A percentile compares a stretch with the other conserved stretches of the same genome.
Conservation (phyloP, 1,140 invertebrate genomes). For the Bombus superbus region DNA sequence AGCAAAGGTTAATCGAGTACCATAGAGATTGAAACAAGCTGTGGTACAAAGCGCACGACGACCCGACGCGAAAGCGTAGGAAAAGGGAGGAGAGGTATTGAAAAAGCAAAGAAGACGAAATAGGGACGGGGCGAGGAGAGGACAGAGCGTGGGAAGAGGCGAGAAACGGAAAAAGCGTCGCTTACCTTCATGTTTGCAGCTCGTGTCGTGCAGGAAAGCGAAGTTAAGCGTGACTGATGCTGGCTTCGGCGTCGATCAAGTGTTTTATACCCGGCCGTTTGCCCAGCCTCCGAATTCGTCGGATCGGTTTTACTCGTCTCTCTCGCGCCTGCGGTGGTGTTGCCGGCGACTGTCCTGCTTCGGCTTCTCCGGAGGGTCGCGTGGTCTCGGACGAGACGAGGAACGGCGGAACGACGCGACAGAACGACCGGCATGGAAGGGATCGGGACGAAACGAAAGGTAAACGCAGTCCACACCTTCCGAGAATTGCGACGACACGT, state of each 20-base stretch:
- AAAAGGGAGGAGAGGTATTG: conserved; percentile 47
- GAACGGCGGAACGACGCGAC: not conserved
- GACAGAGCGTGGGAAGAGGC: not conserved
- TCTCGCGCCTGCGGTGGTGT: not conserved
- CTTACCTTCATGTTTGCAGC: conserved; percentile 72
- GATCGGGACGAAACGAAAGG: conserved; percentile 25
- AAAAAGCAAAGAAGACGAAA: not conserved
- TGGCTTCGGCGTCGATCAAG: conserved; percentile 50
- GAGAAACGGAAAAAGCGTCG: not conserved
- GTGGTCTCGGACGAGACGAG: not conserved
- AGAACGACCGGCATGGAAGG: not conserved
- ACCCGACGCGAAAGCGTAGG: no score
- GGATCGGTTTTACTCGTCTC: conserved; percentile 23
- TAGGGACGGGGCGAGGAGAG: not conserved
- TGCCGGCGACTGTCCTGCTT: not conserved
- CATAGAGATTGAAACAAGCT: no score
- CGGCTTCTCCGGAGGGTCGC: not conserved
- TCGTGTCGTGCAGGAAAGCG: conserved; percentile 44
- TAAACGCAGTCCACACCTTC: conserved; percentile 17
- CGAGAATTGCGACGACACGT: conserved; percentile 20
- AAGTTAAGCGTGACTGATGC: conserved; percentile 69
- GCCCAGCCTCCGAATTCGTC: conserved; percentile 60
- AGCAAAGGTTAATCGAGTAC: not conserved
- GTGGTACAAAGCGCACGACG: no score
- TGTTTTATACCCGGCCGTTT: conserved; percentile 68